Conservation (phyloP, 2,113 vertebrate genomes). For the Tyrannus savana region DNA sequence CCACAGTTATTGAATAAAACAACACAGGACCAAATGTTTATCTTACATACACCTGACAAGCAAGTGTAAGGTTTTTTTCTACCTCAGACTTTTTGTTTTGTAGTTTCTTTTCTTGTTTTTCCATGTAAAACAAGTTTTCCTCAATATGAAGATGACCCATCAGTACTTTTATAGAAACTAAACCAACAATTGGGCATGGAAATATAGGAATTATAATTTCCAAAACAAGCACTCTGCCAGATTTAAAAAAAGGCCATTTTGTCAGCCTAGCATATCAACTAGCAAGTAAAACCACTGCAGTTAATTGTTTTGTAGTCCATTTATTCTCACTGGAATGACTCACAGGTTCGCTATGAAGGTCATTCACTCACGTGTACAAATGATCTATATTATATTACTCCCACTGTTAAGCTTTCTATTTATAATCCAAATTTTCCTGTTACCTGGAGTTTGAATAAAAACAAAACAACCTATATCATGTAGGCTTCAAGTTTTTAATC, state of each 20-base stretch:
- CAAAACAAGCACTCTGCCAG: not conserved
- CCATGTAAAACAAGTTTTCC: not conserved
- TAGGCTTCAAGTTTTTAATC: not conserved
- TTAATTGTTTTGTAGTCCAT: conserved; percentile 41
- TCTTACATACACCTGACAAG: not conserved
- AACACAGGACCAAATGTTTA: not conserved
- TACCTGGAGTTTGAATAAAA: conserved; percentile 59
- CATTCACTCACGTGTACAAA: conserved; percentile 53
- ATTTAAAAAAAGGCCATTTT: not conserved
- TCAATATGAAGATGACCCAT: not conserved
- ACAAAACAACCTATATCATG: conserved; percentile 16
- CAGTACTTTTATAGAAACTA: not conserved
- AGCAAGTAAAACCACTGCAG: not conserved
- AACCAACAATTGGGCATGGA: not conserved
- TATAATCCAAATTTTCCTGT: conserved; percentile 57
- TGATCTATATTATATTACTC: conserved; percentile 61
- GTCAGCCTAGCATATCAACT: not conserved
- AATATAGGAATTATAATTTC: not conserved
- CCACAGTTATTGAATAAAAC: not conserved
- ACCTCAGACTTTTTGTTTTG: not conserved
- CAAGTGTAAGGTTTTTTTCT: not conserved
- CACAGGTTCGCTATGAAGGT: conserved; percentile 66
- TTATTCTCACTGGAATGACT: conserved; percentile 53
- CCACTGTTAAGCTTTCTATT: conserved; percentile 62
- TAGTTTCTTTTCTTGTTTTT: not conserved